Evolutionary conservation across 2,113 vertebrate species (phyloP), one percentile per base, ranked within the genome.

Genomic region (Elephantulus edwardii): DNA sequence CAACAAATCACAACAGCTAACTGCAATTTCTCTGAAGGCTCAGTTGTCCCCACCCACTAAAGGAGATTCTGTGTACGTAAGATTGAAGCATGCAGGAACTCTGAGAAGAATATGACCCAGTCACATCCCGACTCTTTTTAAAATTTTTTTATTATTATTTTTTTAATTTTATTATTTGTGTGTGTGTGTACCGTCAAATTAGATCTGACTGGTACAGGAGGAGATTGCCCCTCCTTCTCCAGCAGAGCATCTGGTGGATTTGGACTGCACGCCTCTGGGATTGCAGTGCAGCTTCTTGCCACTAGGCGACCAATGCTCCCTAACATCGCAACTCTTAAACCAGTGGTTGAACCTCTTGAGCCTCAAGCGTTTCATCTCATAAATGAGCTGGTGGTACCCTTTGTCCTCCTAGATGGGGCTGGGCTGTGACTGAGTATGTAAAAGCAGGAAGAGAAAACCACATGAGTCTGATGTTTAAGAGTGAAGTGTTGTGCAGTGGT

Each of bases 1-100:
- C 71, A 50, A 42, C 88, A 60, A 42, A 79, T 50, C 19, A 72
- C 75, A 83, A 92, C 86, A 38, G 35, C 75, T 72, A 83, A 87
- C 46, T 35, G 62, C 19, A 8, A 60, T 89, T 72, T 75, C 74
- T 87, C 83, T 74, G 1, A 19, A 72, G 54, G 20, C 19, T 46
- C 48, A 30, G 2, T 4, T 79, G 90, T 86, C 30, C 38, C 79
- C 28, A 1, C 30, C 40, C 42, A 6, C 90, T 85, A 72, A 87
- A 93, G 71, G 44, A 84, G 58, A 30, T 8, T 80, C 85, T 86
- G 28, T 64, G 10, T 5, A 24, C 11, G 20, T n/a, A 7, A 8
- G 26, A 64, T n/a, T 6, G n/a, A 68, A 50, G 72, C 71, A 83
- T 58, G 88, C 91, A 80, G 64, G 74, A 50, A 33, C 74, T 75